A percentile compares a stretch with the other conserved stretches of the same genome.
Conservation (phyloP, 2,888 invertebrate species). For the Candidula unifasciata region DNA sequence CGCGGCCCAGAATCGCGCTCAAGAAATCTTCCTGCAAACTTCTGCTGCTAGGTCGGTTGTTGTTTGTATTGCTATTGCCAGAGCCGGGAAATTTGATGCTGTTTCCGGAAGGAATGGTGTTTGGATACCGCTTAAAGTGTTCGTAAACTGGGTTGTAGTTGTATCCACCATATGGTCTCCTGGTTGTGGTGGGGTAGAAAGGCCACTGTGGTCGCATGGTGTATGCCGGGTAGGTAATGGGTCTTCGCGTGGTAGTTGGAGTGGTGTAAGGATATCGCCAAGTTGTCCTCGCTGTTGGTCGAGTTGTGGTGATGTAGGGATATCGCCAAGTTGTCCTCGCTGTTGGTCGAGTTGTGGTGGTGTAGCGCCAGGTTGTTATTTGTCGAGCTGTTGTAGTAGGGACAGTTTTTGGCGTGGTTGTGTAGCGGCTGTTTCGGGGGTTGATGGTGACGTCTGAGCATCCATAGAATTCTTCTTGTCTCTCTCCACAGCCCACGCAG, state of each 20-base stretch:
- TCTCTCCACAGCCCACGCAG: slow-evolving; percentile 55
- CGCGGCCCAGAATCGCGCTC: background rate
- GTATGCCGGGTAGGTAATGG: background rate
- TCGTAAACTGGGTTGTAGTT: background rate
- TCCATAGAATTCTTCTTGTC: slow-evolving; percentile 58
- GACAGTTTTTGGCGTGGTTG: slow-evolving; percentile 11
- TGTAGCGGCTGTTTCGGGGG: slow-evolving; percentile 2
- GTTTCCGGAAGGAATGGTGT: background rate
- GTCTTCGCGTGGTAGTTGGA: background rate
- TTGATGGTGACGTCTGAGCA: slow-evolving; percentile 57
- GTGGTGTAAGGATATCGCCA: background rate
- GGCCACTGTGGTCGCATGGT: background rate
- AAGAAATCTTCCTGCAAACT: background rate
- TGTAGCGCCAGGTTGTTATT: background rate
- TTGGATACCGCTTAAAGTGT: background rate
- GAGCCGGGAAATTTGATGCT: background rate
- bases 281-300: background rate
- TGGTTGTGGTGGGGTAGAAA: background rate
- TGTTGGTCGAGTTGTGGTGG: slow-evolving; percentile 6
- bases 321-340: slow-evolving; percentile 17
- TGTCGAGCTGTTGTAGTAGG: background rate
- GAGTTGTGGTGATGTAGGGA: slow-evolving; percentile 3
- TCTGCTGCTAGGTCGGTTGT: background rate
- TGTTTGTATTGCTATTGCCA: background rate
- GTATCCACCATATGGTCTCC: background rate